Evolutionary conservation across 2,888 invertebrate species (phyloP).

Genomic region (Megaustenia siamemsis): DNA sequence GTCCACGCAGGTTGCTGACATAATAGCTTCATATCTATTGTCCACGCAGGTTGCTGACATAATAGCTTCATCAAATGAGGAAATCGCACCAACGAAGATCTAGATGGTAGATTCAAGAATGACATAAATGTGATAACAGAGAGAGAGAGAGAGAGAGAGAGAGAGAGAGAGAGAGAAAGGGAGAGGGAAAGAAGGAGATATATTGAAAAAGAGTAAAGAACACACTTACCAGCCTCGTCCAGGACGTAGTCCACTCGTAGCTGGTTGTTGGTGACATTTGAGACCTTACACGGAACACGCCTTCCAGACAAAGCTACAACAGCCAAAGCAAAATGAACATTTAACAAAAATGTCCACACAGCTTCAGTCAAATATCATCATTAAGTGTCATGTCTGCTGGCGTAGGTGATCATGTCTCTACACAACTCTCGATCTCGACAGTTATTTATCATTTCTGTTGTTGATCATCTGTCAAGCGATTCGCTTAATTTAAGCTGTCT

Average conservation of each 20-base stretch:
- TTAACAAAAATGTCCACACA: neutral
- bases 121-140: neutral
- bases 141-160: neutral
- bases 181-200: neutral
- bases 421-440: too few species aligned
- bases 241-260: conserved; percentile 96
- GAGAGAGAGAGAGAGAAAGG: neutral
- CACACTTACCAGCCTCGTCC: conserved; percentile 85
- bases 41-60: too few species aligned
- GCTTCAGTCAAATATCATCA: neutral
- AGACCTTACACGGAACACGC: conserved; percentile 80
- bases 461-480: too few species aligned
- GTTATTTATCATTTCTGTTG: too few species aligned
- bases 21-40: too few species aligned
- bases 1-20: too few species aligned
- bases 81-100: neutral
- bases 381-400: too few species aligned
- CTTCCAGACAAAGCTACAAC: conserved; percentile 58
- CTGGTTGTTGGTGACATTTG: conserved; percentile 87
- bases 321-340: conserved; percentile 10
- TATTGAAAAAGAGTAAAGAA: neutral
- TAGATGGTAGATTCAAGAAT: neutral
- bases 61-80: neutral
- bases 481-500: too few species aligned
- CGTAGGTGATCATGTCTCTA: too few species aligned